These are phyloP conservation scores for Pollenia griseotomentosa DNA, from an alignment of 2,888 invertebrate species.

Conservation along the genomic window DNA sequence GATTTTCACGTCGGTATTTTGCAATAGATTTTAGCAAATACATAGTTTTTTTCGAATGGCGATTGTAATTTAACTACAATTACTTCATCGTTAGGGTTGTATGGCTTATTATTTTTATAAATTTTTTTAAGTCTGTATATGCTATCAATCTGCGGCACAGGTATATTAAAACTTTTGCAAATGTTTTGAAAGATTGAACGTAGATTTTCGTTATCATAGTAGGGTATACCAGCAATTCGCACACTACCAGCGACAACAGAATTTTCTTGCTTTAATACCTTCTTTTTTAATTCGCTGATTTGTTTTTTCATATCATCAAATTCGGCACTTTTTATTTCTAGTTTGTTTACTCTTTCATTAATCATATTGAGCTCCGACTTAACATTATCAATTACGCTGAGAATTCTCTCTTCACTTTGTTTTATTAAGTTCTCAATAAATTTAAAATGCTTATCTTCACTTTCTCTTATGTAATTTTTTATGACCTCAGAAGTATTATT, in stretches of 20 bases:
- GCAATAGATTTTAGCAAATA: not conserved
- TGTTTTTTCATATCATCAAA: not conserved
- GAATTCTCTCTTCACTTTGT: too few relatives aligned
- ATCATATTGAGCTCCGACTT: too few relatives aligned
- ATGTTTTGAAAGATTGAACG: not conserved
- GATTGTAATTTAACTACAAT: not conserved
- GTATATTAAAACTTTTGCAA: not conserved
- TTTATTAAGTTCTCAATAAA: too few relatives aligned
- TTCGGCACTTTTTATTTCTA: not conserved
- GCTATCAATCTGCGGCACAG: not conserved
- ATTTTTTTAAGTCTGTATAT: conserved; percentile 3
- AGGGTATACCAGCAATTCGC: not conserved
- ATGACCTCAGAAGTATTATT: too few relatives aligned
- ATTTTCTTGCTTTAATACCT: not conserved
- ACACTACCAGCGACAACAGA: not conserved
- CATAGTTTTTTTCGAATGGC: not conserved
- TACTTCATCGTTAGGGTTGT: too few relatives aligned
- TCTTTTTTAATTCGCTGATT: not conserved
- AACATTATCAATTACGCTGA: too few relatives aligned
- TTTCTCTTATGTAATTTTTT: too few relatives aligned
- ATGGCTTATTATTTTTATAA: not conserved
- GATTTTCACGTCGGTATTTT: not conserved
- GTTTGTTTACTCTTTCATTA: too few relatives aligned
- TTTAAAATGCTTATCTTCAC: too few relatives aligned
- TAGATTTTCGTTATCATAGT: not conserved